Base-by-base conservation (phyloP, 2,113 vertebrate species). In the Caloenas nicobarica region DNA sequence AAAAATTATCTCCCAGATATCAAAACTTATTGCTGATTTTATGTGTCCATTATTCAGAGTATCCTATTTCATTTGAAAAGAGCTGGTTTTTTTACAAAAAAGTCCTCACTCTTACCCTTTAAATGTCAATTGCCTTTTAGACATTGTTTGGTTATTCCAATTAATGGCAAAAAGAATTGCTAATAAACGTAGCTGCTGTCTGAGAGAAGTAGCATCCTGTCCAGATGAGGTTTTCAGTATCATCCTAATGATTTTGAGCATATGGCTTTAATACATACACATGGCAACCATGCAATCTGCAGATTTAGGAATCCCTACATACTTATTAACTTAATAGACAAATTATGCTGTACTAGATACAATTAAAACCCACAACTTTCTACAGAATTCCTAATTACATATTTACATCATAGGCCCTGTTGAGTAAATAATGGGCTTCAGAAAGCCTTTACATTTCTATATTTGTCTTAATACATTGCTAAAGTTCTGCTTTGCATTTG, bases 321-420 rank as follows among this genome's bases (percentile, higher is more conserved):
- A 36, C n/a, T 93, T 95, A 94, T 96, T 96, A 96, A 88, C 54
- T 95, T 96, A 96, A 86, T 91, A 96, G 88, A 93, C 23, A 97
- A 97, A 91, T 97, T 97, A 93, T n/a, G 29, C 14, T 84, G 38
- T 29, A 81, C 91, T 90, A 85, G 80, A 38, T 92, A 71, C 54
- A 18, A 74, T 72, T 81, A 81, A 93, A 88, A 91, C 53, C 28
- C 33, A 85, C 57, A 93, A 65, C 34, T 88, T 85, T 95, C 84
- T 91, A 95, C 95, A 76, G 95, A 97, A 88, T 84, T 48, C 22
- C 48, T 82, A 83, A 94, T 96, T 78, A 96, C 82, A 82, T 66
- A 91, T 86, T 88, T 95, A 60, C 33, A 29, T 72, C 50, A 92
- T 76, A 90, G 61, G 96, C 0, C 33, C 16, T 95, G 42, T 89